Evolutionary conservation across 2,797 vertebrate species (phyloP), one percentile per base, ranked within the genome.

Genomic region (Chromis chromis): DNA sequence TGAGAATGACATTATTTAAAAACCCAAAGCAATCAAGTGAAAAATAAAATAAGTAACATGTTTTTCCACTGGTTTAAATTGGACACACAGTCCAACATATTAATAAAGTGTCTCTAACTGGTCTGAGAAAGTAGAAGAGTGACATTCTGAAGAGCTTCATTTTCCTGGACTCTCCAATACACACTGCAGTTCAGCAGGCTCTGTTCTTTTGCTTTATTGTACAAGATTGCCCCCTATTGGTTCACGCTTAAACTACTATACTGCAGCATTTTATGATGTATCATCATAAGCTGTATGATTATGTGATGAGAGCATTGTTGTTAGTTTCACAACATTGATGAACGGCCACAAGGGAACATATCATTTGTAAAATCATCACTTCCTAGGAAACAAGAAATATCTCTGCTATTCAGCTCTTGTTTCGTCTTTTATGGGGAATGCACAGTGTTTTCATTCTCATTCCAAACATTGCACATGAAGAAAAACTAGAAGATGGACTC

Each of bases 141-240:
- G 54, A 79, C 56, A 57, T 46, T 69, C 2, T 60, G 21, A 65
- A 78, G 62, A 39, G 9, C 39, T 17, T 49, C 17, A 4, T 25
- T 70, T 44, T 72, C 19, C 25, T 65, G 67, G 39, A 66, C 50
- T 57, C 7, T 40, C 42, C 36, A 58, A 28, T 5, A 9, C 52
- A 62, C 10, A 53, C 33, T 44, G 22, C 25, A 19, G 60, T 28
- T 69, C 36, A 62, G 17, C 42, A 33, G 19, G 44, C 9, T 44
- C 28, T 55, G 49, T 39, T 36, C 46, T 27, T 3, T 12, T 69
- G 65, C 81, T 87, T 81, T 65, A 81, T 79, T 90, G 88, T 86
- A 55, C 86, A 92, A 91, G 73, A 90, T 60, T 81, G 92, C 89
- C 92, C 85, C 90, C 92, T 91, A 67, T 91, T 91, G 92, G 88